Percentiles rank a stretch among this genome's conserved stretches.
Evolutionary conservation across 2,888 invertebrate species (phyloP).

Genomic region (Drosophila neonasuta): DNA sequence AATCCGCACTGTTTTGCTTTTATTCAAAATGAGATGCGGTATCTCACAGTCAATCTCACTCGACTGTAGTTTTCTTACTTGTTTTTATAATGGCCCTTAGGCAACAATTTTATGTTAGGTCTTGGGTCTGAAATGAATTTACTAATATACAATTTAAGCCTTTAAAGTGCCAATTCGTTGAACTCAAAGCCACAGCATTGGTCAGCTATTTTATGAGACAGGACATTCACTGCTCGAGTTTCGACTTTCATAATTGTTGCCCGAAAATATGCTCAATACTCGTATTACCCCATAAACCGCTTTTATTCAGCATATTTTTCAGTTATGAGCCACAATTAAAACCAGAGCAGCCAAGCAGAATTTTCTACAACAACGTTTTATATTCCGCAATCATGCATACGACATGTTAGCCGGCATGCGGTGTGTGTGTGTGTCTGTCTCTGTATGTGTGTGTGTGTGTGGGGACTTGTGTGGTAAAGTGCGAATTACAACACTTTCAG

Average conservation of each 20-base stretch:
- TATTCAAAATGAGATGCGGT: too few species aligned
- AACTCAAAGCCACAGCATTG: slow-evolving; percentile 42
- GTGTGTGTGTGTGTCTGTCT: slow-evolving; percentile 13
- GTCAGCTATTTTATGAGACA: slow-evolving; percentile 37
- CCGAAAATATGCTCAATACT: slow-evolving; percentile 36
- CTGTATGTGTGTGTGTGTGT: neutral
- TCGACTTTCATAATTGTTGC: slow-evolving; percentile 64
- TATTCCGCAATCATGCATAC: slow-evolving; percentile 58
- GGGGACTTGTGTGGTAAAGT: slow-evolving; percentile 48
- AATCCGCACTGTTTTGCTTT: too few species aligned
- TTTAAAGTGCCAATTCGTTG: slow-evolving; percentile 58
- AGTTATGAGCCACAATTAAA: slow-evolving; percentile 68
- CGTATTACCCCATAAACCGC: slow-evolving; percentile 31
- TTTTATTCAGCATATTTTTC: slow-evolving; percentile 45
- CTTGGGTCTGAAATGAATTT: slow-evolving; percentile 43
- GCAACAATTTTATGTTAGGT: too few species aligned
- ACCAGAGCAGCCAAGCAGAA: slow-evolving; percentile 56
- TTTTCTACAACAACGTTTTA: slow-evolving; percentile 44
- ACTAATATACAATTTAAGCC: slow-evolving; percentile 8
- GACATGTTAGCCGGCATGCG: slow-evolving; percentile 55
- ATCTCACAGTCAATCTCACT: too few species aligned
- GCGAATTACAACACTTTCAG: slow-evolving; percentile 69
- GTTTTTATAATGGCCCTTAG: too few species aligned
- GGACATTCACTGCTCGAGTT: slow-evolving; percentile 3
- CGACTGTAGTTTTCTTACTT: too few species aligned